Percentiles rank a stretch among this genome's conserved stretches.
Conservation (phyloP, 1,140 invertebrate genomes). For the Drosophila neocordata region DNA sequence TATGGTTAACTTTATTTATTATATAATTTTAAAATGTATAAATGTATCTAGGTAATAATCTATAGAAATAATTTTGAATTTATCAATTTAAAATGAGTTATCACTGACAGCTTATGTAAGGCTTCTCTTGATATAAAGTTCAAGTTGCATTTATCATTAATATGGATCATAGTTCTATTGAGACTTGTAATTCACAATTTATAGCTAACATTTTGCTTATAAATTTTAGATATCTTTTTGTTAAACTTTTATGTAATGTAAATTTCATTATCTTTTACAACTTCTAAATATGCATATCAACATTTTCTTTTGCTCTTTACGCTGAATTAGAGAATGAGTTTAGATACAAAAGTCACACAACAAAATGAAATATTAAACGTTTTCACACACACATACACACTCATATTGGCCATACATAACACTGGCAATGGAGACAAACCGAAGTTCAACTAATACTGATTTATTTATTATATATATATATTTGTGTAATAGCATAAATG, state of each 20-base stretch:
- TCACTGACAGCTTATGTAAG: background rate
- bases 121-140: background rate
- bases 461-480: conserved; percentile 62
- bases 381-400: conserved; percentile 30
- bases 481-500: conserved; percentile 78
- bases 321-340: background rate
- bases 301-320: no score
- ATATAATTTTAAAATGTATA: background rate
- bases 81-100: background rate
- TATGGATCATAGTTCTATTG: no score
- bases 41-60: background rate
- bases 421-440: conserved; percentile 22
- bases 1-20: background rate
- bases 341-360: conserved; percentile 7
- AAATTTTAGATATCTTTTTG: no score
- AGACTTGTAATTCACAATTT: no score
- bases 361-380: conserved; percentile 64
- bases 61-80: background rate
- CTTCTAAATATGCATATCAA: conserved; percentile 32
- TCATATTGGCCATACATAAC: conserved; percentile 3
- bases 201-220: no score
- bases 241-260: no score
- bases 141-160: no score
- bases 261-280: no score
- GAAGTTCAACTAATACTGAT: conserved; percentile 74